phyloP scores from a whole-genome alignment of 2,888 invertebrate genomes.

The Xylota segnis region DNA sequence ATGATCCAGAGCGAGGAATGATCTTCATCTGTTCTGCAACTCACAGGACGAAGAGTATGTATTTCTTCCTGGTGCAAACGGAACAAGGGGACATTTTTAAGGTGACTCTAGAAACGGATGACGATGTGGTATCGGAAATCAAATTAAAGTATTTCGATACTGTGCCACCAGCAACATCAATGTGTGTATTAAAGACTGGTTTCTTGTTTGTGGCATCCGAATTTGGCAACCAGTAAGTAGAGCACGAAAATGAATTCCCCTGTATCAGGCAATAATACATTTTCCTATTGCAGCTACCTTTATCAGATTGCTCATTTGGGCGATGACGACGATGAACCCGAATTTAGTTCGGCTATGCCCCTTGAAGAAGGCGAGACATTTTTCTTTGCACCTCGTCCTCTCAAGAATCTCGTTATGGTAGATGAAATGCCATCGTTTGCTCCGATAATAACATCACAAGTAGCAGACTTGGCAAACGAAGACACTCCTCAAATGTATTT shows the following conservation, averaged over 20 bases:
- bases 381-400: conserved; percentile 97
- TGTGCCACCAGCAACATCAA: conserved; percentile 97
- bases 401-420: conserved; percentile 97
- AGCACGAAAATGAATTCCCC: conserved; percentile 28
- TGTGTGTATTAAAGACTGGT: conserved; percentile 99
- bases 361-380: conserved; percentile 99
- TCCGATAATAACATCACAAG: conserved; percentile 94
- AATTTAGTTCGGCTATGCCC: conserved; percentile 99
- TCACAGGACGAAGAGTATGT: conserved; percentile 99
- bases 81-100: conserved; percentile 99
- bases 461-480: conserved; percentile 98
- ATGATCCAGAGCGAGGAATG: conserved; percentile 99
- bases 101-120: conserved; percentile 98
- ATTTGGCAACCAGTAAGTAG: conserved; percentile 99
- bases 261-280: neutral
- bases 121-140: conserved; percentile 99
- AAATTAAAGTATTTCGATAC: conserved; percentile 99
- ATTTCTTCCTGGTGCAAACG: conserved; percentile 99
- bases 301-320: conserved; percentile 99
- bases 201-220: conserved; percentile 99
- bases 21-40: conserved; percentile 99
- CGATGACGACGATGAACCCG: conserved; percentile 99
- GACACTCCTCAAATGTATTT: conserved; percentile 99
- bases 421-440: conserved; percentile 98
- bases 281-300: conserved; percentile 89